Conservation (phyloP, 2,888 invertebrate genomes). For the Eristalinus sepulchralis region DNA sequence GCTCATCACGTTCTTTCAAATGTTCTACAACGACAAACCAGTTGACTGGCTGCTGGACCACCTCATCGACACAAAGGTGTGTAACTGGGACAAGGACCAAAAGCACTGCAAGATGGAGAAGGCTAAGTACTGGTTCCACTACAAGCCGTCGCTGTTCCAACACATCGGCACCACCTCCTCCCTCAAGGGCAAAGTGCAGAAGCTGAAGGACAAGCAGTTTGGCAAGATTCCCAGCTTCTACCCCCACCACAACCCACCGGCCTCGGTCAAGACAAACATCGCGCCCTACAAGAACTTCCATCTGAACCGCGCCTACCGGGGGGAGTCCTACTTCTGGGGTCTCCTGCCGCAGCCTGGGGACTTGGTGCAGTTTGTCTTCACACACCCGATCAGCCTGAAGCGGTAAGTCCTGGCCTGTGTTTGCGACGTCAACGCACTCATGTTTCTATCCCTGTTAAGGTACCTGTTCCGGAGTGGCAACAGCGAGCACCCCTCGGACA, state of each 20-base stretch:
- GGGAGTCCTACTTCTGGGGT: slow-evolving; percentile 96
- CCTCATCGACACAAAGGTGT: slow-evolving; percentile 93
- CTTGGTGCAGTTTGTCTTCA: slow-evolving; percentile 89
- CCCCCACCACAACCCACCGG: slow-evolving; percentile 90
- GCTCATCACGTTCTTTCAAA: slow-evolving; percentile 94
- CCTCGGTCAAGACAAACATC: slow-evolving; percentile 87
- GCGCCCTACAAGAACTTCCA: slow-evolving; percentile 90
- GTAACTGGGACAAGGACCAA: slow-evolving; percentile 91
- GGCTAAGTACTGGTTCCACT: slow-evolving; percentile 90
- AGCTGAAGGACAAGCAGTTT: slow-evolving; percentile 95
- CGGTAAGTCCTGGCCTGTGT: slow-evolving; percentile 81
- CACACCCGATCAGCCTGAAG: slow-evolving; percentile 86
- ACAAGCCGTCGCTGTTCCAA: slow-evolving; percentile 95
- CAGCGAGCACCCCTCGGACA: slow-evolving; percentile 93
- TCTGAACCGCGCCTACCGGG: slow-evolving; percentile 90
- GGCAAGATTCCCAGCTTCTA: slow-evolving; percentile 90
- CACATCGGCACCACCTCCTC: slow-evolving; percentile 98
- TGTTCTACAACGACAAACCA: slow-evolving; percentile 97
- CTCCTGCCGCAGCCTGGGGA: slow-evolving; percentile 91
- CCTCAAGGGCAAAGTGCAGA: slow-evolving; percentile 97
- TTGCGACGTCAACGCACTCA: neutral
- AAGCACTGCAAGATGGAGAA: slow-evolving; percentile 91
- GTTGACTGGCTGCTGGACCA: slow-evolving; percentile 98
- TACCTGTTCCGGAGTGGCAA: slow-evolving; percentile 94
- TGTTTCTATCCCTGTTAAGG: slow-evolving; percentile 81